Evolutionary conservation across 2,888 invertebrate species (phyloP), one percentile per base, ranked within the genome.

Genomic region (Agonopterix alstromeriana): DNA sequence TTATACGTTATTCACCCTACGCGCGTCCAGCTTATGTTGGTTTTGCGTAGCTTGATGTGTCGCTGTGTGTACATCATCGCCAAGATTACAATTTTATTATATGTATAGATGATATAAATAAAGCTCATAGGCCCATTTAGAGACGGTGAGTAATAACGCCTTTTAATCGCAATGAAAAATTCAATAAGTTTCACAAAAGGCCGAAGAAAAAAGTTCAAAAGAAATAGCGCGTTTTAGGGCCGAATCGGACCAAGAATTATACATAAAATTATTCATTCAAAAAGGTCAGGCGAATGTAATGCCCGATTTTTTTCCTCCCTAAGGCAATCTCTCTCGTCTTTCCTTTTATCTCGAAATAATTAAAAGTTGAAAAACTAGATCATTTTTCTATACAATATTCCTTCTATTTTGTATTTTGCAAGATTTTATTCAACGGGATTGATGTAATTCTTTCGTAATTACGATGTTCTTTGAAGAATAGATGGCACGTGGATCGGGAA

Each of bases 211-310:
- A 50, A 57, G 55, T 58, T 61, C 62, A 64, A 69, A 69, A 62
- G 61, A 57, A 58, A 66, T 56, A 58, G 58, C 60, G 58, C 59
- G 61, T 71, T 68, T 70, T 66, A 63, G 63, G 61, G 67, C 60
- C 58, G 27, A 27, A 69, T 73, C 55, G 55, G 54, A 14, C 44
- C 48, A 56, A 61, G 63, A 70, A 69, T 67, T 67, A 70, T 66
- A 70, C 63, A 64, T 65, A 55, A 67, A 73, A 72, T 70, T 71
- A 76, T 77, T 72, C 65, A 73, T 73, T 67, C 63, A 61, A 64
- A 67, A 68, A 66, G 66, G 63, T 60, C 57, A 65, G 54, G 45
- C 45, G 58, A 63, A 63, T 60, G 60, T 65, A 64, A 62, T 58
- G 60, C 54, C 57, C 55, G 53, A 56, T 56, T 61, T 68, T 65